phyloP scores from a whole-genome alignment of 2,797 vertebrate species.

The Synanceia verrucosa region DNA sequence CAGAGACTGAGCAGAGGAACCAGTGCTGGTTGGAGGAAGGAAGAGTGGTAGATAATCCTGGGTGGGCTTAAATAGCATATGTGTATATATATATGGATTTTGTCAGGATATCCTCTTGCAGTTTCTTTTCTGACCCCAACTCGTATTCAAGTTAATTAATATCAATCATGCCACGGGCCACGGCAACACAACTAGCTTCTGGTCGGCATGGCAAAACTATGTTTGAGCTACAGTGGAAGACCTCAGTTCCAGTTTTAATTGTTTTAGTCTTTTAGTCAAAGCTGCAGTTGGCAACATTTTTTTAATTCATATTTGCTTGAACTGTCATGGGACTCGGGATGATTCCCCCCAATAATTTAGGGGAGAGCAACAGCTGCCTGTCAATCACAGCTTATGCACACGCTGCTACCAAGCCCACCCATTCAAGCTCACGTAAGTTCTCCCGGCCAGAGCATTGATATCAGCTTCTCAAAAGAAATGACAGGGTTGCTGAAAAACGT shows the following conservation, averaged over 20 bases:
- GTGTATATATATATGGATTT: conserved; percentile 15
- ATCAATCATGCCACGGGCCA: background rate
- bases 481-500: too few species aligned
- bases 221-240: background rate
- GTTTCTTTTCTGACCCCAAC: background rate
- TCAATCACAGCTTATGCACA: too few species aligned
- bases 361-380: too few species aligned
- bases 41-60: conserved; percentile 57
- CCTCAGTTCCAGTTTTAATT: background rate
- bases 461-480: too few species aligned
- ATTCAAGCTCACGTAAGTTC: too few species aligned
- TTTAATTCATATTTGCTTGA: too few species aligned
- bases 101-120: conserved; percentile 19
- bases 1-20: conserved; percentile 58
- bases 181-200: background rate
- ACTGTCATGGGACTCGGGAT: too few species aligned
- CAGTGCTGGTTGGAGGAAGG: conserved; percentile 51
- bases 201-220: background rate
- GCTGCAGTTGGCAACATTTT: too few species aligned
- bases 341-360: too few species aligned
- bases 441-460: too few species aligned
- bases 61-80: conserved; percentile 24
- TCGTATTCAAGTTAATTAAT: background rate
- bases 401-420: too few species aligned
- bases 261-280: too few species aligned